Evolutionary conservation across 2,797 vertebrate species (phyloP).

Genomic region (Rhinichthys osculus): DNA sequence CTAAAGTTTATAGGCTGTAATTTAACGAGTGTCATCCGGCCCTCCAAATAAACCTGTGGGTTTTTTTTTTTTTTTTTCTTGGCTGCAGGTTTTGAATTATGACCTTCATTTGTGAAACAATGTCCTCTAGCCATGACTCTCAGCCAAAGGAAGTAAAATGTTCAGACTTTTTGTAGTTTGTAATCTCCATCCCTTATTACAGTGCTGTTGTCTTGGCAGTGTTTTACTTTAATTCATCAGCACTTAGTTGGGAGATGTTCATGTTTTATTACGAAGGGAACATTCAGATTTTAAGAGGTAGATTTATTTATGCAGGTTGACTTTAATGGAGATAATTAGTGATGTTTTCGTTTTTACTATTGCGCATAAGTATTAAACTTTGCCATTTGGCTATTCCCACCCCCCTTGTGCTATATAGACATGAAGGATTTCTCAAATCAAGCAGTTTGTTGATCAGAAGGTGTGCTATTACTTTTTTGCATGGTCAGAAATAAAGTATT

Average conservation of each 20-base stretch:
- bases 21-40: conserved; percentile 23
- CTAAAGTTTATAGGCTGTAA: conserved; percentile 38
- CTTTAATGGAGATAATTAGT: conserved; percentile 14
- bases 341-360: background rate
- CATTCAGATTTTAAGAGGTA: background rate
- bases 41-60: conserved; percentile 1
- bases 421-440: background rate
- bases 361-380: background rate
- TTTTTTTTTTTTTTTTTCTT: background rate
- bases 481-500: background rate
- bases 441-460: background rate
- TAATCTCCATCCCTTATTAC: background rate
- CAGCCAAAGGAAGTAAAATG: conserved; percentile 25
- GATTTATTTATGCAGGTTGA: background rate
- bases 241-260: background rate
- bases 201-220: conserved; percentile 1
- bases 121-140: conserved; percentile 17
- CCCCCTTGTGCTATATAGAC: background rate
- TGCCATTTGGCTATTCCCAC: background rate
- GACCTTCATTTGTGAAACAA: conserved; percentile 6
- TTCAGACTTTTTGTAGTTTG: conserved; percentile 7
- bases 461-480: background rate
- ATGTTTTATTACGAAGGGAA: background rate
- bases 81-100: conserved; percentile 15
- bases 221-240: background rate